Conservation (phyloP, 2,797 vertebrate genomes). For the Fratercula arctica region DNA sequence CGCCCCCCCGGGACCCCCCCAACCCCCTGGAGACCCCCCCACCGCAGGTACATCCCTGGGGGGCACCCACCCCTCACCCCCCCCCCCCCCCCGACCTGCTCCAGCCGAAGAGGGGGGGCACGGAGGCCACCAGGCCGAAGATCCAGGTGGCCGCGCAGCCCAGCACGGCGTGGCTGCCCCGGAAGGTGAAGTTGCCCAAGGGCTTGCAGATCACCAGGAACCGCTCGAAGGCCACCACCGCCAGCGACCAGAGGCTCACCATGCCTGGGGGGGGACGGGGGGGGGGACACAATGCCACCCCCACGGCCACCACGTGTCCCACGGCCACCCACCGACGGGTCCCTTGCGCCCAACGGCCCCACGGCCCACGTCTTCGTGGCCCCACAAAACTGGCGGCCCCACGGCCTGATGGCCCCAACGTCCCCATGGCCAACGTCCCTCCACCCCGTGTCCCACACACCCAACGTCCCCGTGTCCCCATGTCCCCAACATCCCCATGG, state of each 20-base stretch:
- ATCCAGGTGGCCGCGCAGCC: conserved; percentile 78
- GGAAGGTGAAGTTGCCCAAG: conserved; percentile 79
- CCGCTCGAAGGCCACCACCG: conserved; percentile 79
- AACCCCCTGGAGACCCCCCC: too few species aligned
- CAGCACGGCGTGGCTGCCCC: conserved; percentile 72
- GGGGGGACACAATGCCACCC: too few species aligned
- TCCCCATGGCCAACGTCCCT: background rate
- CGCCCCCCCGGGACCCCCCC: too few species aligned
- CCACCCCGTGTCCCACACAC: background rate
- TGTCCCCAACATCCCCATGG: background rate
- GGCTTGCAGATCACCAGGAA: conserved; percentile 84
- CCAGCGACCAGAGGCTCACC: conserved; percentile 83
- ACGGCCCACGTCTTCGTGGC: too few species aligned
- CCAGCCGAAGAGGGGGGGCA: conserved; percentile 79
- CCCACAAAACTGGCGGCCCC: too few species aligned
- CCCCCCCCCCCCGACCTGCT: too few species aligned
- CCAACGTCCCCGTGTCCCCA: background rate
- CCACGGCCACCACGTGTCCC: too few species aligned
- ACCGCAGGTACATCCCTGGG: too few species aligned
- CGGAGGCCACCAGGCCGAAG: conserved; percentile 59
- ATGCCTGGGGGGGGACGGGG: conserved; percentile 70
- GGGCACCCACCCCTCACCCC: too few species aligned
- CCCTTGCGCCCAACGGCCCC: too few species aligned
- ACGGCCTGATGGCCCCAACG: too few species aligned
- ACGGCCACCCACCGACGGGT: too few species aligned